Evolutionary conservation across 2,797 vertebrate species (phyloP), one percentile per base, ranked within the genome.

Genomic region (Clarias fuscus): DNA sequence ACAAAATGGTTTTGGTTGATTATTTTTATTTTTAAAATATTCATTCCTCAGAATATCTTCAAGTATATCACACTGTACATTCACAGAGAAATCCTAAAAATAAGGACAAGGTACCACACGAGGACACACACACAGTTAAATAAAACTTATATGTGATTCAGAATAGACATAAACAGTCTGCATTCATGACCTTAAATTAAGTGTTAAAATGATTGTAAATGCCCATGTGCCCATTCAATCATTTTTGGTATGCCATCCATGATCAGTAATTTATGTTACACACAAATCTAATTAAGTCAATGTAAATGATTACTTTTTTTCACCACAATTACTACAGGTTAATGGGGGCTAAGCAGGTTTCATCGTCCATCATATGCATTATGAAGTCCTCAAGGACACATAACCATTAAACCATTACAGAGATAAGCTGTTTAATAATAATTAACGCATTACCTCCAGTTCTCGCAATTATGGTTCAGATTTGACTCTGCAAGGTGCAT

Each of bases 1-100:
- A 59, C 27, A 14, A 76, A 10, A 71, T 61, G 62, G 37, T 37
- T 37, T 72, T 62, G 18, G 7, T 82, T 86, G 72, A 86, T 82
- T 75, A 82, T 48, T 48, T 70, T 72, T 81, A 30, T 15, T 81
- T 61, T 72, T 48, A 81, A 85, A 81, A 86, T 82, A 82, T 73
- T 75, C 0, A 75, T 75, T 73, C n/a, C 82, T 73, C 59, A 56
- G 64, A 40, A 78, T 58, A 61, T 79, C 61, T 27, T 14, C 59
- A 80, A 62, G 70, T 86, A 82, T 76, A 75, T 76, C 61, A 83
- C 62, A 83, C 80, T 86, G 80, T 86, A 86, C 81, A 83, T 4
- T 7, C 77, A 81, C 67, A 76, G 58, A 62, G 11, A 61, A 79
- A 40, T 79, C 58, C 24, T n/a, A 59, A 77, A 15, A 8, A 48